Percentiles rank a stretch among this genome's conserved stretches.
Evolutionary conservation across 2,888 invertebrate species (phyloP).

Genomic region (Liposcelis brunnea): DNA sequence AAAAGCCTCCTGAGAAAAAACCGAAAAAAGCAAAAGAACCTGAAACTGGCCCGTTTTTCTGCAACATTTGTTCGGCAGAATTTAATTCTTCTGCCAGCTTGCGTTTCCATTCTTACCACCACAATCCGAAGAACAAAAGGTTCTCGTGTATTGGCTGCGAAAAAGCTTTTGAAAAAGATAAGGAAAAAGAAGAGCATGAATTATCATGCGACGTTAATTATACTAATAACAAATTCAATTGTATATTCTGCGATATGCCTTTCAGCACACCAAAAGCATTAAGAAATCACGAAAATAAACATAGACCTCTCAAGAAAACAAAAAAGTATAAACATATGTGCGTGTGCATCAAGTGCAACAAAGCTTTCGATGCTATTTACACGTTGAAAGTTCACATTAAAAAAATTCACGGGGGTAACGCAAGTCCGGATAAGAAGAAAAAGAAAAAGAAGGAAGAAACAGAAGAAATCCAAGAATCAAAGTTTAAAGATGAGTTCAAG

Average conservation of each 20-base stretch:
- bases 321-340: conserved; percentile 8
- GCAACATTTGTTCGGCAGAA: not conserved
- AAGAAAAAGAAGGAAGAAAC: not conserved
- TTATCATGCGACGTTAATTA: not conserved
- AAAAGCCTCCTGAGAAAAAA: not conserved
- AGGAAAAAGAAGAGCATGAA: conserved; percentile 7
- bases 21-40: conserved; percentile 2
- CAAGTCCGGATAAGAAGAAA: conserved; percentile 4
- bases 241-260: conserved; percentile 4
- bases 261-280: not conserved
- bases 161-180: conserved; percentile 4
- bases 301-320: conserved; percentile 3
- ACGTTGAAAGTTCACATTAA: conserved; percentile 6
- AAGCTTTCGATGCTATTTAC: conserved; percentile 7
- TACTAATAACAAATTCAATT: conserved; percentile 3
- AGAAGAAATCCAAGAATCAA: too few relatives aligned
- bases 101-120: conserved; percentile 7
- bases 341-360: conserved; percentile 6
- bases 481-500: too few relatives aligned
- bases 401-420: conserved; percentile 7
- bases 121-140: conserved; percentile 1
- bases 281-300: conserved; percentile 6
- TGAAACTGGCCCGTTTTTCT: conserved; percentile 1
- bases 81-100: conserved; percentile 3
- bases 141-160: conserved; percentile 5